phyloP scores from a whole-genome alignment of 2,113 vertebrate species.

The Vimba vimba region DNA sequence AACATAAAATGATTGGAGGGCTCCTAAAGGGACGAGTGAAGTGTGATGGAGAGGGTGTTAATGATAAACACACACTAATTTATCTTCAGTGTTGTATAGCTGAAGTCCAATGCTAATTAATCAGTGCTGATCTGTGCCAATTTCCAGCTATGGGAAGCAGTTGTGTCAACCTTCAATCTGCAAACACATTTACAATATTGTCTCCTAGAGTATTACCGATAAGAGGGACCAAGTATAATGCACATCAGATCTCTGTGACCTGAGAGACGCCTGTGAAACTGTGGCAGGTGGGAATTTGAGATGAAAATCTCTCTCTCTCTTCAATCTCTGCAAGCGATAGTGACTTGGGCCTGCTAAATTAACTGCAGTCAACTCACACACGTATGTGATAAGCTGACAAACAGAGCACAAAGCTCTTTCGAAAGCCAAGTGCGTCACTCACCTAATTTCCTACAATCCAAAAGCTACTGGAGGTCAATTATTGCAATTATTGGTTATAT shows the following conservation, averaged over 20 bases:
- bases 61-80: slow-evolving; percentile 39
- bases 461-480: background rate
- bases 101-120: slow-evolving; percentile 43
- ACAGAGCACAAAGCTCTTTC: slow-evolving; percentile 48
- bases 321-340: slow-evolving; percentile 68
- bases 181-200: background rate
- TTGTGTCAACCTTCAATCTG: slow-evolving; percentile 10
- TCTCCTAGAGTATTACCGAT: background rate
- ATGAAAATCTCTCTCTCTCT: slow-evolving; percentile 63
- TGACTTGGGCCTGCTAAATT: slow-evolving; percentile 40
- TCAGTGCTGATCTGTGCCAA: background rate
- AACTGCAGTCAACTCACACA: background rate
- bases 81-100: slow-evolving; percentile 34
- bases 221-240: slow-evolving; percentile 24
- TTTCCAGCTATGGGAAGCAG: background rate
- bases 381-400: slow-evolving; percentile 58
- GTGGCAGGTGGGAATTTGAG: slow-evolving; percentile 36
- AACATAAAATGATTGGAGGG: slow-evolving; percentile 46
- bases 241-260: slow-evolving; percentile 46
- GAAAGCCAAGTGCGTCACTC: slow-evolving; percentile 16
- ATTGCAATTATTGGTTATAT: no score
- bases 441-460: background rate
- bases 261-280: slow-evolving; percentile 21
- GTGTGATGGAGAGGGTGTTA: slow-evolving; percentile 34
- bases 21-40: slow-evolving; percentile 41